Base-by-base conservation (phyloP, 1,140 invertebrate genomes). In the Leptinotarsa undecemlineata region DNA sequence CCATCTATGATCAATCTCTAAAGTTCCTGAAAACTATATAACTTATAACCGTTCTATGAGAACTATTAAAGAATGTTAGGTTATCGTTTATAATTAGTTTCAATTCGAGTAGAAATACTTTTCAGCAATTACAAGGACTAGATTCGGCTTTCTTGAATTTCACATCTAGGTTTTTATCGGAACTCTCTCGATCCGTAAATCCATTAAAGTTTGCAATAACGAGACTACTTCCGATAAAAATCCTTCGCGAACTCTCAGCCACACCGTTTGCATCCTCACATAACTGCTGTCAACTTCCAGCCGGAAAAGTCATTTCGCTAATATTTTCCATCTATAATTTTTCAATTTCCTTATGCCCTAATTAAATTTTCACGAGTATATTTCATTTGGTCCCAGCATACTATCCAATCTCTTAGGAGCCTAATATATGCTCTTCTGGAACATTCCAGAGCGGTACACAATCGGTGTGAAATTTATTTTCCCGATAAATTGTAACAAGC, bases 391-490 rank as follows among this genome's bases (percentile, higher is more conserved):
- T 64, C 63, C 51, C 4, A 20, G 63, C 26, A 8, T 17, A 64
- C 13, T 33, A 64, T 64, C 63, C 63, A 64, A 64, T 64, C 11
- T 23, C 26, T 64, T 57, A 57, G 2, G 51, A 17, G 51, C 4
- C 51, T 64, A 64, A 64, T 64, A 23, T 64, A 33, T 64, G 20
- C 63, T 20, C 20, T 64, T 15, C 63, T 64, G 20, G 63, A 64
- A 20, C 15, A 64, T 64, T 64, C 63, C 14, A 6, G 21, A 33
- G 17, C 42, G 23, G 64, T 15, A 26, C 42, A 21, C 20, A 26
- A 67, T 26, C 26, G 26, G 42, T 26, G 19, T 23, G 6, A 67
- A 67, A 67, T 67, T 67, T 67, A 67, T 67, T 67, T 67, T 67
- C 64, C 42, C 64, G 42, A 67, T 67, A 33, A 67, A 67, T 67